These are phyloP conservation scores for Idris sp. DNA, from an alignment of 1,140 invertebrate genomes.

Conservation along the genomic window DNA sequence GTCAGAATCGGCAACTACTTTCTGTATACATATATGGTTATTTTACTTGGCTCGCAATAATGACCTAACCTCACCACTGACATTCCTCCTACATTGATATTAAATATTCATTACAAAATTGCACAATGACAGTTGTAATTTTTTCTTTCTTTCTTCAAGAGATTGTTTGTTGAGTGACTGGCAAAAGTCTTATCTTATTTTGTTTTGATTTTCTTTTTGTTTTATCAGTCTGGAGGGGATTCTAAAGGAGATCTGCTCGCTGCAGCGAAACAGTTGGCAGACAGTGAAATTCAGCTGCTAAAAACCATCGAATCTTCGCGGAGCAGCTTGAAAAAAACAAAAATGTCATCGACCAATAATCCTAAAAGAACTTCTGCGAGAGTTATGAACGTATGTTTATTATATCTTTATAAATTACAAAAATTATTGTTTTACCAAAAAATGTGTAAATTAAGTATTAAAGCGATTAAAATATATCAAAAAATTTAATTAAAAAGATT, in stretches of 20 bases:
- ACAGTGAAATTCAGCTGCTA: constrained; percentile 72
- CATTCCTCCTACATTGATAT: constrained; percentile 30
- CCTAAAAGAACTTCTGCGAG: constrained; percentile 36
- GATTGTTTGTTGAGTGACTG: not conserved
- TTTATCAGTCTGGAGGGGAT: constrained; percentile 65
- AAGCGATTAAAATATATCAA: too few relatives aligned
- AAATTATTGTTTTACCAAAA: too few relatives aligned
- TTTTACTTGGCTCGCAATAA: constrained; percentile 16
- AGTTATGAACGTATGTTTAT: constrained; percentile 54
- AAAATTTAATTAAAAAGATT: too few relatives aligned
- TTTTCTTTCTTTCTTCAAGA: too few relatives aligned
- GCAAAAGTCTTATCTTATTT: too few relatives aligned
- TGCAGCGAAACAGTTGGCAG: constrained; percentile 71
- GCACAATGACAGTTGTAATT: constrained; percentile 23
- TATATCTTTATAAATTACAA: too few relatives aligned
- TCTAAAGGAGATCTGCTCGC: constrained; percentile 62
- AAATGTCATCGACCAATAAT: constrained; percentile 33
- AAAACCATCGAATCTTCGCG: constrained; percentile 68
- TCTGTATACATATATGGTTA: constrained; percentile 41
- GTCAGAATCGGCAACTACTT: constrained; percentile 4
- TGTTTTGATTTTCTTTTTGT: too few relatives aligned
- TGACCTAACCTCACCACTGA: constrained; percentile 38
- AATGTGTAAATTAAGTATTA: too few relatives aligned
- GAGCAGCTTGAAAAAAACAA: constrained; percentile 29
- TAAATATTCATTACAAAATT: constrained; percentile 27